phyloP scores from a whole-genome alignment of 2,888 invertebrate species.

The Philonicus albiceps region DNA sequence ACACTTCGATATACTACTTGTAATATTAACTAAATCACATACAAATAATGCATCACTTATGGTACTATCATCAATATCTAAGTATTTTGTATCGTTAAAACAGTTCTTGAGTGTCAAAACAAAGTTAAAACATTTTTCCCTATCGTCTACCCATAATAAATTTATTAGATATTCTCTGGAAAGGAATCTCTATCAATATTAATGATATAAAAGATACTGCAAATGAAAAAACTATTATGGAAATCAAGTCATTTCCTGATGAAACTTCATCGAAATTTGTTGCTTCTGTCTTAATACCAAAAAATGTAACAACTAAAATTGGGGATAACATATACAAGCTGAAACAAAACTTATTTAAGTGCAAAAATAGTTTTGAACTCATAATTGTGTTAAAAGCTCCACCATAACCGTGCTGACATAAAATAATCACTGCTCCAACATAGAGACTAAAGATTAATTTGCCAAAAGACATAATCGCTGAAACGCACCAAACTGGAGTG shows the following conservation, averaged over 20 bases:
- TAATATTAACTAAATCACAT: neutral
- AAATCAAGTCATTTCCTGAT: constrained; percentile 53
- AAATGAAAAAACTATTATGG: constrained; percentile 51
- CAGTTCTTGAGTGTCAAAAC: neutral
- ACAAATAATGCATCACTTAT: neutral
- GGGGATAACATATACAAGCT: constrained; percentile 58
- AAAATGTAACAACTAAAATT: constrained; percentile 52
- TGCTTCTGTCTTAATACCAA: constrained; percentile 53
- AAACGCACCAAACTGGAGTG: constrained; percentile 54
- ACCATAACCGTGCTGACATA: constrained; percentile 55
- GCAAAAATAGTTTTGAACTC: constrained; percentile 53
- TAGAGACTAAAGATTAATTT: constrained; percentile 55
- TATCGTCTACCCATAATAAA: constrained; percentile 47
- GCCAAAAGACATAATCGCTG: constrained; percentile 56
- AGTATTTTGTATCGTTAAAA: neutral
- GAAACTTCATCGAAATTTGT: constrained; percentile 55
- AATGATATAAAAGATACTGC: constrained; percentile 51
- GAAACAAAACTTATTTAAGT: constrained; percentile 56
- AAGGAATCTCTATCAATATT: constrained; percentile 54
- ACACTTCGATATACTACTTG: neutral
- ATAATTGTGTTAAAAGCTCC: constrained; percentile 52
- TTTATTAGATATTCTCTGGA: constrained; percentile 52
- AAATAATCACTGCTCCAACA: constrained; percentile 53
- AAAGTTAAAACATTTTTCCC: neutral
- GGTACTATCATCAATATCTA: neutral